Conservation (phyloP, 2,888 invertebrate species). For the Pelosia muscerda region DNA sequence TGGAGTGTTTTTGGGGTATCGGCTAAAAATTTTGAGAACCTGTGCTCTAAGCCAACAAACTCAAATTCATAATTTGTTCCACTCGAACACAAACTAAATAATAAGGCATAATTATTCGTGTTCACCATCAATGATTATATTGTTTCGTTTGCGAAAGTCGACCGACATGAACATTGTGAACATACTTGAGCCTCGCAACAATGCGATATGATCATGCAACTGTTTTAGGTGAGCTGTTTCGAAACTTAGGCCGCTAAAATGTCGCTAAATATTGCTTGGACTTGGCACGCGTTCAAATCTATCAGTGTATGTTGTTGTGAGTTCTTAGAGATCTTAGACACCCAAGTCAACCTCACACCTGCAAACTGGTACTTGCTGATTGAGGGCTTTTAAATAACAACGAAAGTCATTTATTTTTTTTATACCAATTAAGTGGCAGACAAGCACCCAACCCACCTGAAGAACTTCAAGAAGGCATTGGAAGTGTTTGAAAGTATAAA, state of each 20-base stretch:
- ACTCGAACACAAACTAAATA: slow-evolving; percentile 14
- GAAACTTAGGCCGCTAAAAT: slow-evolving; percentile 52
- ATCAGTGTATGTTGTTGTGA: too few species aligned
- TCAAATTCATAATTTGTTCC: slow-evolving; percentile 12
- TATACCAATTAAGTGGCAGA: too few species aligned
- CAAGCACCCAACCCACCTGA: too few species aligned
- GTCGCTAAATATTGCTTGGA: slow-evolving; percentile 37
- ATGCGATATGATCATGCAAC: slow-evolving; percentile 57
- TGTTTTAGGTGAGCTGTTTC: slow-evolving; percentile 49
- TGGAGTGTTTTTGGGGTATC: too few species aligned
- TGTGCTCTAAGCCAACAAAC: neutral
- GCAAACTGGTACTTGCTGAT: too few species aligned
- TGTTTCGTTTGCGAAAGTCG: slow-evolving; percentile 63
- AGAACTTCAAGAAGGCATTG: too few species aligned
- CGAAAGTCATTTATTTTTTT: too few species aligned
- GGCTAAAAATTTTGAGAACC: neutral
- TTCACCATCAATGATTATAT: slow-evolving; percentile 36
- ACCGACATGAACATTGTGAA: slow-evolving; percentile 41
- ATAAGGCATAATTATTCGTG: slow-evolving; percentile 28
- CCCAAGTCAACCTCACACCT: too few species aligned
- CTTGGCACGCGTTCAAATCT: neutral
- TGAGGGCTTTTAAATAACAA: too few species aligned
- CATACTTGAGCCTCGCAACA: slow-evolving; percentile 52
- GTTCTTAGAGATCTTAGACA: too few species aligned
- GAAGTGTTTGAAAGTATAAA: too few species aligned